These are phyloP conservation scores for Drosophila anomelani DNA, from an alignment of 2,888 invertebrate species.

Conservation along the genomic window DNA sequence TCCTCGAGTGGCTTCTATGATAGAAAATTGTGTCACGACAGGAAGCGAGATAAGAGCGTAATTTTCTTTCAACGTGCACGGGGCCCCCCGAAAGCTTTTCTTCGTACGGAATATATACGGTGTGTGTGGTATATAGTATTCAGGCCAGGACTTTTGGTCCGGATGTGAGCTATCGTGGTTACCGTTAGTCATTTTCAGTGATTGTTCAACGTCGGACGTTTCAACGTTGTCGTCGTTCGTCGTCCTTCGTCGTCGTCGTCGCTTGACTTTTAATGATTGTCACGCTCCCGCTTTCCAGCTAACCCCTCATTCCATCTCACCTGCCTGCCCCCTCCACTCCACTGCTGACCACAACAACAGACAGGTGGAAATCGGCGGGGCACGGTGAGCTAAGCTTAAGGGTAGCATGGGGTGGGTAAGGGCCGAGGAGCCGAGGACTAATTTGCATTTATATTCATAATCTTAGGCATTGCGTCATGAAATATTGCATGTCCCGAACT, in stretches of 20 bases:
- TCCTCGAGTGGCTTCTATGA: slow-evolving; percentile 72
- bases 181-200: slow-evolving; percentile 82
- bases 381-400: slow-evolving; percentile 2
- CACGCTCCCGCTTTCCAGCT: slow-evolving; percentile 62
- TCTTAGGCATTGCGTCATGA: slow-evolving; percentile 77
- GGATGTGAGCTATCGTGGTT: slow-evolving; percentile 81
- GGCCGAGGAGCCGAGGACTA: slow-evolving; percentile 46
- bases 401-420: not conserved
- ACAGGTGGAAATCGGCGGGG: slow-evolving; percentile 54
- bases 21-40: slow-evolving; percentile 85
- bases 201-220: slow-evolving; percentile 66
- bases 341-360: slow-evolving; percentile 54
- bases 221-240: slow-evolving; percentile 45
- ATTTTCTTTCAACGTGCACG: slow-evolving; percentile 80
- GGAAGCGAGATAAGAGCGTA: slow-evolving; percentile 85
- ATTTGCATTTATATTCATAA: slow-evolving; percentile 82
- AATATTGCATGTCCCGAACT: slow-evolving; percentile 80
- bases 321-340: not conserved
- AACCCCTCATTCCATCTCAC: not conserved
- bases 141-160: slow-evolving; percentile 56
- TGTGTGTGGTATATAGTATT: slow-evolving; percentile 11
- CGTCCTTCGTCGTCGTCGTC: slow-evolving; percentile 44
- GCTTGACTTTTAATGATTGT: slow-evolving; percentile 79
- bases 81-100: slow-evolving; percentile 60
- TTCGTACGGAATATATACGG: not conserved